Conservation (phyloP, 2,888 invertebrate genomes). For the Flabesymbios commensalis region DNA sequence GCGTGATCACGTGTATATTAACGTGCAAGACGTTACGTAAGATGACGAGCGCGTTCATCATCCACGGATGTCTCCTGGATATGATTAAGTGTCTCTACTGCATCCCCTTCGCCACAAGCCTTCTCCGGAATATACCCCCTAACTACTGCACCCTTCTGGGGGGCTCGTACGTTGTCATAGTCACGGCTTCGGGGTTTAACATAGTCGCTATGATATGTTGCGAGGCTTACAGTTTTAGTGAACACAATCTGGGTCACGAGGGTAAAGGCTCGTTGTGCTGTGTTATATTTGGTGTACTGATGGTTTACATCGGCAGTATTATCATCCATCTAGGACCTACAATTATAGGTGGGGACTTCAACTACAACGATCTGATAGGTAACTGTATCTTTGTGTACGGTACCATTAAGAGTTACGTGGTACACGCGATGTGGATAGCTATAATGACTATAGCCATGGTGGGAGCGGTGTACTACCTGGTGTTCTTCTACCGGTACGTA, state of each 20-base stretch:
- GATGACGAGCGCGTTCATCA: slow-evolving; percentile 59
- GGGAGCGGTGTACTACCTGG: slow-evolving; percentile 54
- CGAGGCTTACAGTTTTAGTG: slow-evolving; percentile 60
- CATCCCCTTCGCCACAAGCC: slow-evolving; percentile 57
- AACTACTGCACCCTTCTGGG: slow-evolving; percentile 54
- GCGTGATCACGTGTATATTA: slow-evolving; percentile 50
- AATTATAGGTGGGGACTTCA: slow-evolving; percentile 60
- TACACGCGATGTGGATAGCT: slow-evolving; percentile 60
- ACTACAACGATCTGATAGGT: slow-evolving; percentile 58
- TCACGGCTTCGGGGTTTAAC: slow-evolving; percentile 60
- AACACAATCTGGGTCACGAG: slow-evolving; percentile 49
- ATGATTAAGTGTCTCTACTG: slow-evolving; percentile 57
- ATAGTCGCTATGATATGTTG: slow-evolving; percentile 61
- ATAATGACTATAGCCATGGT: slow-evolving; percentile 56
- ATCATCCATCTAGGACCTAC: slow-evolving; percentile 61
- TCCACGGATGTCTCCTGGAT: slow-evolving; percentile 59
- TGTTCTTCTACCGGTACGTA: slow-evolving; percentile 57
- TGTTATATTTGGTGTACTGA: slow-evolving; percentile 57
- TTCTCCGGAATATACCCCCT: slow-evolving; percentile 49
- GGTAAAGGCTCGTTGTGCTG: slow-evolving; percentile 56
- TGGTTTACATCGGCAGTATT: slow-evolving; percentile 59
- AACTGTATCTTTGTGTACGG: slow-evolving; percentile 59
- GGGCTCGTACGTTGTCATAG: slow-evolving; percentile 56
- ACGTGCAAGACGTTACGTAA: slow-evolving; percentile 46
- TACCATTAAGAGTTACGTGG: slow-evolving; percentile 57